Evolutionary conservation across 2,113 vertebrate species (phyloP).

Genomic region (Larimichthys polyactis): DNA sequence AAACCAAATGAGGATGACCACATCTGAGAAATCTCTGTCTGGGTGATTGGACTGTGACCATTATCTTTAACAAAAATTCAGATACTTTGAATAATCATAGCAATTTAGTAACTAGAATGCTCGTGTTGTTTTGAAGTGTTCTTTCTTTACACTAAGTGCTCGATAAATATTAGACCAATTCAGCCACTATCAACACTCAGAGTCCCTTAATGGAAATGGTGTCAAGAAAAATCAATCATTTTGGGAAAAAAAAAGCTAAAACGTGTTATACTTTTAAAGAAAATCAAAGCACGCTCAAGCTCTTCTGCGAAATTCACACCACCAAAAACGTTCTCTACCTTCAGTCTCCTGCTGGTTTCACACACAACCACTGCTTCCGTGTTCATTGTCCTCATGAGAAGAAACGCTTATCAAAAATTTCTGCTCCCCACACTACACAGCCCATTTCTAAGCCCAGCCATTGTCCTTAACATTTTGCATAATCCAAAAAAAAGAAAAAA

Average conservation of each 20-base stretch:
- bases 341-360: not conserved
- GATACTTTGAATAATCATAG: not conserved
- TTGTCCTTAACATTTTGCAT: slow-evolving; percentile 6
- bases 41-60: not conserved
- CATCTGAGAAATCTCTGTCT: not conserved
- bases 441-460: not conserved
- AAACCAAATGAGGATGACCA: not conserved
- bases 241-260: too few species aligned
- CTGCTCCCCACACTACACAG: not conserved
- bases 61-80: not conserved
- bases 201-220: not conserved
- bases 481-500: not conserved
- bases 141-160: not conserved
- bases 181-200: not conserved
- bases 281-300: not conserved
- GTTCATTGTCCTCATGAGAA: not conserved
- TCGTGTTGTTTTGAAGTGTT: not conserved
- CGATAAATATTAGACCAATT: not conserved
- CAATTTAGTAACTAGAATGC: not conserved
- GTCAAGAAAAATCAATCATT: not conserved
- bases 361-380: not conserved
- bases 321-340: not conserved
- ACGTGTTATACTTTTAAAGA: not conserved
- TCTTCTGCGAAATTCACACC: not conserved
- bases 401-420: not conserved